Evolutionary conservation across 2,113 vertebrate genomes (phyloP), one percentile per base, ranked within the genome.

Genomic region (Otis tarda): DNA sequence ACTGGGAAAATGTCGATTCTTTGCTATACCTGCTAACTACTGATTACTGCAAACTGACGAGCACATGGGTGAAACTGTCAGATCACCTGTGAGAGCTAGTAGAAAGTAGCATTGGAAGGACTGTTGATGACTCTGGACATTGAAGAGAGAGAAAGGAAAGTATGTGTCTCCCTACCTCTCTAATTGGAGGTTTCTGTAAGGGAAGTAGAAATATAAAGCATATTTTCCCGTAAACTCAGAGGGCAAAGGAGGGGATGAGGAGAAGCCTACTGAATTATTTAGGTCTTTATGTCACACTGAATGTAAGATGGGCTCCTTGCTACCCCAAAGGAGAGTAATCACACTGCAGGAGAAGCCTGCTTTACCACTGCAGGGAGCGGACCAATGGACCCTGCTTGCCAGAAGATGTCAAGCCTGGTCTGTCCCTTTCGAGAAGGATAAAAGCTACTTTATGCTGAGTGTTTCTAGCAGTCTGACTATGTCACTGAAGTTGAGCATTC

Each of bases 331-430:
- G 11, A 60, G 7, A 55, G 28, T 47, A 76, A 25, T 39, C n/a
- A 27, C 17, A 50, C 25, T n/a, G 45, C 7, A 6, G 8, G 35
- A 77, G 73, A 73, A 55, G 77, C 19, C 31, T 65, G 21, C 67
- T 83, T 53, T 49, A 53, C 41, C 10, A 5, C 28, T 50, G 10
- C 30, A 39, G 3, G 3, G 41, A 88, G 37, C 0, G 0, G 23
- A 28, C 28, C 56, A 24, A 14, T 0, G 0, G 60, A 57, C 45
- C 37, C 37, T 60, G 27, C 27, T 56, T 69, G 14, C 81, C 23
- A 71, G 41, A 52, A 70, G 59, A n/a, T 56, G 28, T 77, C 35
- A 49, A 67, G 56, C 31, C 37, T 47, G 17, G 12, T 65, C 33
- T 4, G 31, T 79, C 10, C 31, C 8, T 31, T 63, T 19, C 50